Base-by-base conservation (phyloP, 2,888 invertebrate species). In the Drosophila barbarae region DNA sequence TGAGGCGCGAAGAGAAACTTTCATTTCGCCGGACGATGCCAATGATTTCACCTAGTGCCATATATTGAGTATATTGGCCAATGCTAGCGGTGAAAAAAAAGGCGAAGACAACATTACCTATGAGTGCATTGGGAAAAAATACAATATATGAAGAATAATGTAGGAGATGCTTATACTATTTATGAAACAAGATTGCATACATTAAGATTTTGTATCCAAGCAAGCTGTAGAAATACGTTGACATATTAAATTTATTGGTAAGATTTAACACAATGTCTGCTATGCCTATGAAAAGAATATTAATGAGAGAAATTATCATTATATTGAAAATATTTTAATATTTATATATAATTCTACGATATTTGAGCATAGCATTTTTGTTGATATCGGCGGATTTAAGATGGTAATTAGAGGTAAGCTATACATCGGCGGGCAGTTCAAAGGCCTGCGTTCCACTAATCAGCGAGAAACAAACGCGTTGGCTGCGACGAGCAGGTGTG, bases 1-100 rank as follows among this genome's bases (percentile, higher is more conserved):
- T 59, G 53, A 75, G 74, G 71, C 77, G 85, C 72, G 78, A 82
- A 82, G 72, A 71, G 82, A 85, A 83, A 83, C 85, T 83, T 80
- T 73, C 72, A 74, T 81, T 81, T 79, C 77, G 71, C 72, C 47
- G 58, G 58, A 34, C 50, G 46, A 51, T 32, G 61, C 52, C 65
- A 61, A 56, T 69, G 84, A 81, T 80, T 80, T 80, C 84, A 80
- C 79, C 77, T 67, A 83, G 70, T 78, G 77, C 77, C 77, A 83
- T 80, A 77, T 70, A 82, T 82, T 61, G 63, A 26, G 79, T 77
- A 77, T 68, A 82, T 82, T 21, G 64, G 36, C 64, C 66, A 66
- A 55, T 71, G 57, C 61, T 57, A 57, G 46, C 30, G 23, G 30
- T n/a, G 52, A 66, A 69, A 60, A 64, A 72, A 69, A 75, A 67